Conservation (phyloP, 1,140 invertebrate genomes). For the Leguminivora glycinivorella region DNA sequence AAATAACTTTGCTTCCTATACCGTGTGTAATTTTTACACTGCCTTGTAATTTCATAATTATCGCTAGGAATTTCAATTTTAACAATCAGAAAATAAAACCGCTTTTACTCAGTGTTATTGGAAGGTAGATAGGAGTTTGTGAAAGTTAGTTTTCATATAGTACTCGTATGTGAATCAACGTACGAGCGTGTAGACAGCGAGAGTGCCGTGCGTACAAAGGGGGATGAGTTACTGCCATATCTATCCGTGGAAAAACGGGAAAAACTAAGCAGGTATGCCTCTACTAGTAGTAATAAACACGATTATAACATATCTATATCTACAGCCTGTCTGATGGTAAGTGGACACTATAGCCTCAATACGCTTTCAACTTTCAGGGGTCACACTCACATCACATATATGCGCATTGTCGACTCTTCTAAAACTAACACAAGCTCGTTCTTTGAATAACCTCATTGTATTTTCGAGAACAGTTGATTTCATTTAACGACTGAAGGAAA, state of each 20-base stretch:
- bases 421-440: too few species aligned
- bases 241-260: neutral
- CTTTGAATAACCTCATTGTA: too few species aligned
- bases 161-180: conserved; percentile 49
- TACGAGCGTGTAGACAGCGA: conserved; percentile 47
- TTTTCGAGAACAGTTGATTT: too few species aligned
- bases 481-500: too few species aligned
- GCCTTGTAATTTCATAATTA: neutral
- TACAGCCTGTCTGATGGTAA: too few species aligned
- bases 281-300: too few species aligned
- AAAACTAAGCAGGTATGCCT: too few species aligned
- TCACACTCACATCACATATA: too few species aligned
- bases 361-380: too few species aligned
- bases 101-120: neutral
- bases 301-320: too few species aligned
- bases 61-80: neutral
- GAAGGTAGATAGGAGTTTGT: neutral
- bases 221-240: neutral
- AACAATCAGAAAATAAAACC: neutral
- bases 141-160: neutral
- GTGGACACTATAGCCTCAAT: too few species aligned
- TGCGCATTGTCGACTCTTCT: too few species aligned
- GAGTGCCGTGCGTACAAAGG: conserved; percentile 55
- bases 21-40: neutral
- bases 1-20: conserved; percentile 5